These are phyloP conservation scores for Linepithema humile DNA, from an alignment of 1,140 invertebrate species.

Conservation along the genomic window DNA sequence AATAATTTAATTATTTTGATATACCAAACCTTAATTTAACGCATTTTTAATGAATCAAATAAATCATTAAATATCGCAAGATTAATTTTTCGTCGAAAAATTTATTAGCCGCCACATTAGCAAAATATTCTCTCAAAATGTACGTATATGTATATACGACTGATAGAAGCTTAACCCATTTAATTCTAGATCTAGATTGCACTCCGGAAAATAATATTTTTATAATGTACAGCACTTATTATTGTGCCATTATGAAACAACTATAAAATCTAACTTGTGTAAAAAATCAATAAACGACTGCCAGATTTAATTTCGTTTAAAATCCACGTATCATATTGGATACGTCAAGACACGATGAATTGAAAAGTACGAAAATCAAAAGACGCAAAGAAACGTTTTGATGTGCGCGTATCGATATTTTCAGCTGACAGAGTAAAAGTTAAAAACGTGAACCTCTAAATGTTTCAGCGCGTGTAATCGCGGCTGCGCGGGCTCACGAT, in stretches of 20 bases:
- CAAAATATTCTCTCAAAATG: background rate
- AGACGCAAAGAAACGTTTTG: background rate
- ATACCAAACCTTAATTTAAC: background rate
- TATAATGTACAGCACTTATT: too few species aligned
- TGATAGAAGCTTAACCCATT: background rate
- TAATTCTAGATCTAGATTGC: too few species aligned
- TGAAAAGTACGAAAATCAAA: too few species aligned
- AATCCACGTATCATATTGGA: too few species aligned
- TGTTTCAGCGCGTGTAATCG: background rate
- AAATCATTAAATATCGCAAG: background rate
- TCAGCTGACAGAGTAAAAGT: background rate
- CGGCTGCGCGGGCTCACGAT: background rate
- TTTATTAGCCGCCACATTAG: too few species aligned
- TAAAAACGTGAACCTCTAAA: background rate
- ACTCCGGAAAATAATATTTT: too few species aligned
- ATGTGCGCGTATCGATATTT: background rate
- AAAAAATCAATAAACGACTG: too few species aligned
- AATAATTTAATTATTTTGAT: background rate
- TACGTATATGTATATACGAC: background rate
- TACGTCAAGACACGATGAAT: too few species aligned
- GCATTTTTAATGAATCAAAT: too few species aligned
- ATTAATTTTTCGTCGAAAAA: background rate
- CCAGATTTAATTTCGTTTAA: too few species aligned
- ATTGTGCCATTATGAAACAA: too few species aligned
- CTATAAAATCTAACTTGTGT: too few species aligned